Evolutionary conservation across 2,113 vertebrate genomes (phyloP).

Genomic region (Thermophis baileyi): DNA sequence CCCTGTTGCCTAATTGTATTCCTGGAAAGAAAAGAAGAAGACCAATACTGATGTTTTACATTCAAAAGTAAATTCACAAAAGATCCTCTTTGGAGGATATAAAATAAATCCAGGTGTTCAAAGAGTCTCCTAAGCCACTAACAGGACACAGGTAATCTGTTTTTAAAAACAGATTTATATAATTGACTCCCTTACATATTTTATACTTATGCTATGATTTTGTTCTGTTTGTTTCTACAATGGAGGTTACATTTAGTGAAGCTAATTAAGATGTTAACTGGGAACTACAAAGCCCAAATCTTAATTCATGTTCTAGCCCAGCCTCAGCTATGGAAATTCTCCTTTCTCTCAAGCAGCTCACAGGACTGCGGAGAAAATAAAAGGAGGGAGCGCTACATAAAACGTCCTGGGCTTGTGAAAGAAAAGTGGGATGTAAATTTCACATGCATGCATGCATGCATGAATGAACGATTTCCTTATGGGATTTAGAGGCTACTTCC

Average conservation of each 20-base stretch:
- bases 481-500: neutral
- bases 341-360: neutral
- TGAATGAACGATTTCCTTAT: neutral
- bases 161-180: neutral
- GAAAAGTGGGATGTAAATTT: neutral
- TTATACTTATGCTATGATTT: neutral
- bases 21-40: conserved; percentile 14
- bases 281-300: neutral
- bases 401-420: neutral
- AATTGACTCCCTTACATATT: neutral
- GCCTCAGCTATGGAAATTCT: neutral
- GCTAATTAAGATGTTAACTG: neutral
- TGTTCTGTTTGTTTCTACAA: neutral
- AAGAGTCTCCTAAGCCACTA: neutral
- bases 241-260: neutral
- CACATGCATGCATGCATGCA: neutral
- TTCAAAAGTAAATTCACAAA: conserved; percentile 23
- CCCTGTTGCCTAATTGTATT: conserved; percentile 18
- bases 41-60: conserved; percentile 49
- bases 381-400: neutral
- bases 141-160: neutral
- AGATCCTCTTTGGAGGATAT: neutral
- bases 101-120: neutral
- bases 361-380: neutral
- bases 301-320: neutral